These are phyloP conservation scores for Cerastis leucographa DNA, from an alignment of 2,888 invertebrate species.

Conservation along the genomic window DNA sequence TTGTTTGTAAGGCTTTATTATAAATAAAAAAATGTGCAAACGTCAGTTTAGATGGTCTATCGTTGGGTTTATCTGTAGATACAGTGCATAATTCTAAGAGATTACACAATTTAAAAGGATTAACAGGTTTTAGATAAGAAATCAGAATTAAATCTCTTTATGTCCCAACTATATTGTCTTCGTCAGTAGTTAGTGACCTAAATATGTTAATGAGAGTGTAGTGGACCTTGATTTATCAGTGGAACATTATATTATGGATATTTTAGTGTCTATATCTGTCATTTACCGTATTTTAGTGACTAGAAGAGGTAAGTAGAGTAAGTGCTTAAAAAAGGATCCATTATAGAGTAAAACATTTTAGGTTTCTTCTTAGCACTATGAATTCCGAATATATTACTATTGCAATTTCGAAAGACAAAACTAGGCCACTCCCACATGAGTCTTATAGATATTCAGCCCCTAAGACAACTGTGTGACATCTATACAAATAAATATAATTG, in stretches of 20 bases:
- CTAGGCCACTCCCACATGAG: background rate
- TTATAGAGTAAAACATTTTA: background rate
- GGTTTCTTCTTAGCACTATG: background rate
- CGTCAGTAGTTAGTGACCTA: slow-evolving; percentile 44
- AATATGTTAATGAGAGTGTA: slow-evolving; percentile 33
- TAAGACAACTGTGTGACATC: background rate
- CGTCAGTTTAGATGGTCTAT: background rate
- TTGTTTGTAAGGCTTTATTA: slow-evolving; percentile 11
- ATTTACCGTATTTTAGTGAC: background rate
- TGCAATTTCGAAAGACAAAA: background rate
- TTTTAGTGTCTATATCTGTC: background rate
- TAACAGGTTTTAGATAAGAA: slow-evolving; percentile 46
- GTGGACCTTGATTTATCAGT: slow-evolving; percentile 32
- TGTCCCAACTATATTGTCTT: background rate
- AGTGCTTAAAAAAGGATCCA: background rate
- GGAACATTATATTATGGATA: background rate
- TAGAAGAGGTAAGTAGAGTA: background rate
- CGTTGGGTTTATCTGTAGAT: slow-evolving; percentile 36
- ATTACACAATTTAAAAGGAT: slow-evolving; percentile 52
- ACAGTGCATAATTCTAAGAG: background rate
- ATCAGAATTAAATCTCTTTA: slow-evolving; percentile 10
- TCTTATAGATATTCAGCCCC: background rate
- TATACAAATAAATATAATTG: too few species aligned
- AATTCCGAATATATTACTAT: too few species aligned
- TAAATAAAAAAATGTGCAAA: slow-evolving; percentile 5